Percentiles rank a stretch among this genome's conserved stretches.
Evolutionary conservation across 2,113 vertebrate genomes (phyloP).

Genomic region (Chamaetylas fuelleborni): DNA sequence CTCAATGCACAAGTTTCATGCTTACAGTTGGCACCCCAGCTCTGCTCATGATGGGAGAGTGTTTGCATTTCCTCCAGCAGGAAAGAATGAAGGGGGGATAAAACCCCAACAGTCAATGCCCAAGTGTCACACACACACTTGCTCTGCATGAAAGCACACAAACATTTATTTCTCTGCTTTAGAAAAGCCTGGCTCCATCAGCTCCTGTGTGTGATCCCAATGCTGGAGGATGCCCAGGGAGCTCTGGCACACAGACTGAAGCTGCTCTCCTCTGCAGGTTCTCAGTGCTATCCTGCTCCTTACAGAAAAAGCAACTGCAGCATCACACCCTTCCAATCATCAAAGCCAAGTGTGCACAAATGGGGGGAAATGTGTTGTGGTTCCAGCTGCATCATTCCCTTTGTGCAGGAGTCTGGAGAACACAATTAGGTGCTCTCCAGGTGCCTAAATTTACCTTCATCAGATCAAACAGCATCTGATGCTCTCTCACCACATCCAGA

Average conservation of each 20-base stretch:
- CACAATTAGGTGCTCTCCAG: not conserved
- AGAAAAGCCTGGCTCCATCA: not conserved
- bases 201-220: not conserved
- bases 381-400: not conserved
- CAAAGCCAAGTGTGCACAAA: not conserved
- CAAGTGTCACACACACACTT: not conserved
- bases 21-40: not conserved
- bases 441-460: not conserved
- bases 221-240: not conserved
- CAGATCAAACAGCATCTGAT: not conserved
- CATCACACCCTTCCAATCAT: not conserved
- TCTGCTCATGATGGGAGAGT: not conserved
- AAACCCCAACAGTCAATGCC: not conserved
- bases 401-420: not conserved
- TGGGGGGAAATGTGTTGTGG: not conserved
- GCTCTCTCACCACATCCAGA: not conserved
- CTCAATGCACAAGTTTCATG: not conserved
- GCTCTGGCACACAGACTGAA: not conserved
- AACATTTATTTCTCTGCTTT: not conserved
- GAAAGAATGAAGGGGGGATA: not conserved
- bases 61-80: not conserved
- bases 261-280: not conserved
- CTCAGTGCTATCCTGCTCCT: not conserved
- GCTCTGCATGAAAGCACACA: not conserved
- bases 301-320: not conserved